Evolutionary conservation across 1,140 invertebrate species (phyloP).

Genomic region (Asobara japonica): DNA sequence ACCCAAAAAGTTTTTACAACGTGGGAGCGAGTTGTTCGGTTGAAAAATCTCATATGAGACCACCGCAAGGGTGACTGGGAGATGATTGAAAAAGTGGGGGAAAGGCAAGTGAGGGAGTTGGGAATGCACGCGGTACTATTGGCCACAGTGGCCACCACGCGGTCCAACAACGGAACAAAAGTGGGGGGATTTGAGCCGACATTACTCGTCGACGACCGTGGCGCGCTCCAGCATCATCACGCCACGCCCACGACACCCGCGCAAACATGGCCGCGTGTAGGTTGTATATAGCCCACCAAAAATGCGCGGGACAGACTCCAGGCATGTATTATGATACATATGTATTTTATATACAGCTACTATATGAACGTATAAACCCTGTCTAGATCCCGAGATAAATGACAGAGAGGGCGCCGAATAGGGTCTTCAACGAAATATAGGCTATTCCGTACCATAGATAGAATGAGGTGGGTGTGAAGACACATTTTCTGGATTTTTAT

Average conservation of each 20-base stretch:
- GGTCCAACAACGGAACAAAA: not conserved
- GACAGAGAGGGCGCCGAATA: not conserved
- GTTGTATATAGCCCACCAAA: slow-evolving; percentile 14
- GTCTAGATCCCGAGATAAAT: not conserved
- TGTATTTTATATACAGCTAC: not conserved
- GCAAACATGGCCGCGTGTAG: slow-evolving; percentile 64
- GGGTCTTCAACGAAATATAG: slow-evolving; percentile 7
- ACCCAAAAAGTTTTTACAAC: too few species aligned
- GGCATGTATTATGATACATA: not conserved
- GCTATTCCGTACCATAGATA: slow-evolving; percentile 5
- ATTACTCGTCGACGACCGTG: slow-evolving; percentile 23
- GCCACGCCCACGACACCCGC: slow-evolving; percentile 63
- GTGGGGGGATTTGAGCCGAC: slow-evolving; percentile 43
- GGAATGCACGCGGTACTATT: slow-evolving; percentile 13
- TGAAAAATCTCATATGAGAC: not conserved
- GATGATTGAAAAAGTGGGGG: slow-evolving; percentile 2
- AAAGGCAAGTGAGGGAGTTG: slow-evolving; percentile 8
- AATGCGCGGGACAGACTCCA: slow-evolving; percentile 7
- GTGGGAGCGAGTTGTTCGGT: not conserved
- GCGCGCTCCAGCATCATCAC: slow-evolving; percentile 27
- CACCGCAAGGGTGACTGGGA: not conserved
- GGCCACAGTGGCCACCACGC: slow-evolving; percentile 10
- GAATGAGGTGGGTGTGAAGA: not conserved
- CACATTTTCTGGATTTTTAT: not conserved
- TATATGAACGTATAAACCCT: not conserved